Evolutionary conservation across 2,888 invertebrate genomes (phyloP).

Genomic region (Euplexia lucipara): DNA sequence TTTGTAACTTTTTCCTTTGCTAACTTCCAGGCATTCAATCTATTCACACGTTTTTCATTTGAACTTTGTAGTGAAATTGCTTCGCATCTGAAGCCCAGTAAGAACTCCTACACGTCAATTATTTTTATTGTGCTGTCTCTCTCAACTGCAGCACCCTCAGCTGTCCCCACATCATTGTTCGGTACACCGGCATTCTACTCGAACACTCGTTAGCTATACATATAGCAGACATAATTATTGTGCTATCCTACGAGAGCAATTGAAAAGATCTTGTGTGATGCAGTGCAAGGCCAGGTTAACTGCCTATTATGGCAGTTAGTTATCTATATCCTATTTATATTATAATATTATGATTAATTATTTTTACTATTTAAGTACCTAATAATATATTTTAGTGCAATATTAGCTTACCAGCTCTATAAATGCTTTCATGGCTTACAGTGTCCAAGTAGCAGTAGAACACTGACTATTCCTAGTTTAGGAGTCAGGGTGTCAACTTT

Average conservation of each 20-base stretch:
- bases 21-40: background rate
- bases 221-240: slow-evolving; percentile 9
- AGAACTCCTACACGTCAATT: slow-evolving; percentile 28
- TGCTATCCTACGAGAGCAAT: background rate
- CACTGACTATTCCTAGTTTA: too few relatives aligned
- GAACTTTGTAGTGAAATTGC: too few relatives aligned
- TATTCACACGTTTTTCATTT: background rate
- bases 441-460: too few relatives aligned
- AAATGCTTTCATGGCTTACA: too few relatives aligned
- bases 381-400: too few relatives aligned
- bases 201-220: slow-evolving; percentile 21
- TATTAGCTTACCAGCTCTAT: too few relatives aligned
- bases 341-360: too few relatives aligned
- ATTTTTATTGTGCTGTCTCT: slow-evolving; percentile 19
- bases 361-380: too few relatives aligned
- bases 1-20: too few relatives aligned
- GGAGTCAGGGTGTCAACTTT: too few relatives aligned
- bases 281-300: background rate
- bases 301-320: too few relatives aligned
- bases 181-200: slow-evolving; percentile 8
- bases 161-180: slow-evolving; percentile 24
- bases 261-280: background rate
- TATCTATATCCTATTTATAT: too few relatives aligned
- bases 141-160: slow-evolving; percentile 25
- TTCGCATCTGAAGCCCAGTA: slow-evolving; percentile 1